These are phyloP conservation scores for Gallinago solitaria DNA, from an alignment of 2,797 vertebrate species.

Conservation along the genomic window DNA sequence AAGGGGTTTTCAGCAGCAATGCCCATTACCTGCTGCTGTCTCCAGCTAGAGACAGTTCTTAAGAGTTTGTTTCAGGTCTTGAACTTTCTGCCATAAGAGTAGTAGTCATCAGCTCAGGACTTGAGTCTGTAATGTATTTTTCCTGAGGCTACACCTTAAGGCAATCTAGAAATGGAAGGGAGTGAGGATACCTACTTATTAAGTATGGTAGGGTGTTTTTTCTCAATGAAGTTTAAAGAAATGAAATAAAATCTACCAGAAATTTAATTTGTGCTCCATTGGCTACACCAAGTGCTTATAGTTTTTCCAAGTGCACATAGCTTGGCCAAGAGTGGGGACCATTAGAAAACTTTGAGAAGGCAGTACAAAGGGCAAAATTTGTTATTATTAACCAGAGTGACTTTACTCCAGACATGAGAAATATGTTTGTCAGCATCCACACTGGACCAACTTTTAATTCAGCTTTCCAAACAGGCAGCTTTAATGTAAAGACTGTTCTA, in stretches of 20 bases:
- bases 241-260: background rate
- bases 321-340: background rate
- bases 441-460: background rate
- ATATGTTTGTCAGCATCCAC: background rate
- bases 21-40: background rate
- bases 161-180: constrained; percentile 36
- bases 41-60: background rate
- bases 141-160: constrained; percentile 54
- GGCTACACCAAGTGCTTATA: background rate
- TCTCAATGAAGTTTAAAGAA: background rate
- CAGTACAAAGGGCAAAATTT: background rate
- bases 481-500: background rate
- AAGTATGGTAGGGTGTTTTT: background rate
- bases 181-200: background rate
- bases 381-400: background rate
- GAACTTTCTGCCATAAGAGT: background rate
- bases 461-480: background rate
- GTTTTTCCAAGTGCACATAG: background rate
- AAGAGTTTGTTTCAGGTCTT: background rate
- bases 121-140: constrained; percentile 22
- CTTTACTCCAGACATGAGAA: background rate
- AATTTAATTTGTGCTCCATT: background rate
- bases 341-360: background rate
- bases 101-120: constrained; percentile 3
- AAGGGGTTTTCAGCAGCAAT: background rate